These are phyloP conservation scores for Miniopterus natalensis DNA, from an alignment of 2,113 vertebrate species.

Conservation along the genomic window DNA sequence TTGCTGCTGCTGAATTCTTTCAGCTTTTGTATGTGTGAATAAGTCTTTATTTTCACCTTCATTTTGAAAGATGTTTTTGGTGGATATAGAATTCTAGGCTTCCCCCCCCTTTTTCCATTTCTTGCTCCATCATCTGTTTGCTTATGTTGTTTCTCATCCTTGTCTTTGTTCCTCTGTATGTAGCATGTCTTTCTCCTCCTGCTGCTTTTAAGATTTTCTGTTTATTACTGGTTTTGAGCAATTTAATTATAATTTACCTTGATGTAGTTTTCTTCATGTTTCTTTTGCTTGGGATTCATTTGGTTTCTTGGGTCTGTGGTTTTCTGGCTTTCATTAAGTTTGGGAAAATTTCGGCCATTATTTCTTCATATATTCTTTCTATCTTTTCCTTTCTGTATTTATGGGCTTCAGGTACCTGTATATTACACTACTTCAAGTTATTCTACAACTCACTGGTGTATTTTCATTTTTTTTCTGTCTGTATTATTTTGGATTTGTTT, in stretches of 20 bases:
- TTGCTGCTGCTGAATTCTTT: background rate
- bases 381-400: background rate
- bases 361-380: constrained; percentile 21
- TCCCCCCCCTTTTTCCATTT: background rate
- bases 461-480: constrained; percentile 4
- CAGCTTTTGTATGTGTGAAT: background rate
- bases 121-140: background rate
- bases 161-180: constrained; percentile 6
- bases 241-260: background rate
- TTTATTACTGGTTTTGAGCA: background rate
- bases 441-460: background rate
- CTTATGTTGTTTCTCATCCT: background rate
- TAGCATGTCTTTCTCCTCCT: constrained; percentile 1
- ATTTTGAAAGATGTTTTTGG: constrained; percentile 48
- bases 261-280: background rate
- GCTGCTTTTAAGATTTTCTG: constrained; percentile 8
- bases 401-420: background rate
- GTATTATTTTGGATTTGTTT: constrained; percentile 25
- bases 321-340: constrained; percentile 40
- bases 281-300: background rate
- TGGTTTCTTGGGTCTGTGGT: background rate
- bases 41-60: background rate
- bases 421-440: background rate
- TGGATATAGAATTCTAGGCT: background rate
- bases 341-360: background rate